Conservation (phyloP, 2,797 vertebrate genomes). For the Borostomias antarcticus region DNA sequence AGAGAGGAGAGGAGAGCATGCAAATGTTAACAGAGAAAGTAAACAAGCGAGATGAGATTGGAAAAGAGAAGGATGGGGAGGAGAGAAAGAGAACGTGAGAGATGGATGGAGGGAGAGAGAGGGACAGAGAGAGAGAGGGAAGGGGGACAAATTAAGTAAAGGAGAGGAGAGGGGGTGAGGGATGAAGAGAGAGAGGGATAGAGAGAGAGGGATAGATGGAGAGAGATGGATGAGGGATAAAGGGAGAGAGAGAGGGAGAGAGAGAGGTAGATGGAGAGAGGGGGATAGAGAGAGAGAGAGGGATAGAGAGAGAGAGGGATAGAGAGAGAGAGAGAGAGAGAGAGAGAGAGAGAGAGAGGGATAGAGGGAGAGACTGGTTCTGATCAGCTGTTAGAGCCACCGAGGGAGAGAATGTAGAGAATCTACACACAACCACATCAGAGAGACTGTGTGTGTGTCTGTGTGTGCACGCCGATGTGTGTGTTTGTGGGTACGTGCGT, state of each 20-base stretch:
- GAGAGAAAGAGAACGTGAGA: not conserved
- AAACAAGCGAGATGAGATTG: not conserved
- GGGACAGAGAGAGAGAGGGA: not conserved
- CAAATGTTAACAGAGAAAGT: conserved; percentile 1
- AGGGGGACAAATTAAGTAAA: too few species aligned
- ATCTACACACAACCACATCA: conserved; percentile 7
- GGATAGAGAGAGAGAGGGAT: conserved; percentile 14
- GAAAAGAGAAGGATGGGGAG: not conserved
- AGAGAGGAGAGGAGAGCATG: not conserved
- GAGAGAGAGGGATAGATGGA: not conserved
- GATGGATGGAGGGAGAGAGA: not conserved
- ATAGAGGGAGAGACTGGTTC: conserved; percentile 30
- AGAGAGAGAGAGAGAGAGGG: not conserved
- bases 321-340: not conserved
- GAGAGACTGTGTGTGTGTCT: conserved; percentile 1
- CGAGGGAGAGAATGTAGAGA: not conserved
- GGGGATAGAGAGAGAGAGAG: not conserved
- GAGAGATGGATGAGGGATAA: not conserved
- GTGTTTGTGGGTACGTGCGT: not conserved
- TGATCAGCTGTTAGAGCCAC: conserved; percentile 30
- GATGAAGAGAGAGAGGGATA: conserved; percentile 14
- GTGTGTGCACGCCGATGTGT: not conserved
- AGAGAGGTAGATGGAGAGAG: not conserved
- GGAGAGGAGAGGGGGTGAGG: not conserved
- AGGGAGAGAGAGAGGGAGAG: not conserved